Evolutionary conservation across 1,140 invertebrate genomes (phyloP).

Genomic region (Geopemphigus sp.): DNA sequence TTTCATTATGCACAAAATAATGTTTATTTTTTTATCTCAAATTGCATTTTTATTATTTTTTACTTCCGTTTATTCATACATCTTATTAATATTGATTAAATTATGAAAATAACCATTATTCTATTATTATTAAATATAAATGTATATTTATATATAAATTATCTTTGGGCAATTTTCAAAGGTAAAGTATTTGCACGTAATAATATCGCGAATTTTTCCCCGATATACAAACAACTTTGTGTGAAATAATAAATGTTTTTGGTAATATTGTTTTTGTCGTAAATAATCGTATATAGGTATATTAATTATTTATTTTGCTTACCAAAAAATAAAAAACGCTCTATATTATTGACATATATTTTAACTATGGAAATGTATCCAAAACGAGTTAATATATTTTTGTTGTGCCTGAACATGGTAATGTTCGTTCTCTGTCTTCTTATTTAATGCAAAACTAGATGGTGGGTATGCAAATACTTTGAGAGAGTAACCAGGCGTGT

Average conservation of each 20-base stretch:
- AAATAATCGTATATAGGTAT: not conserved
- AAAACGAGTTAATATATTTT: too few relatives aligned
- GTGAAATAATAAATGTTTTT: not conserved
- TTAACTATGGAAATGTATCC: too few relatives aligned
- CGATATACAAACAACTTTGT: not conserved
- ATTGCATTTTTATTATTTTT: too few relatives aligned
- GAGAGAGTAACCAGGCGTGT: constrained; percentile 38
- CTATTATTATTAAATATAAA: too few relatives aligned
- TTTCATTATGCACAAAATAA: constrained; percentile 14
- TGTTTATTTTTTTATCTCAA: not conserved
- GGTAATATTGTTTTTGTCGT: not conserved
- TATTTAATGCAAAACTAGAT: constrained; percentile 7
- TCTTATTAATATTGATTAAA: not conserved
- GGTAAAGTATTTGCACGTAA: not conserved
- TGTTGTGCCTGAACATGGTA: not conserved
- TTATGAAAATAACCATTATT: not conserved
- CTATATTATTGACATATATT: too few relatives aligned
- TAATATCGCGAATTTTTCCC: not conserved
- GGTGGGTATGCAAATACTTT: constrained; percentile 38
- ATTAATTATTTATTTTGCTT: not conserved
- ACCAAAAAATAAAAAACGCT: too few relatives aligned
- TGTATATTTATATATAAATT: too few relatives aligned
- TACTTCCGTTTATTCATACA: too few relatives aligned
- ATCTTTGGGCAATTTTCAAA: not conserved
- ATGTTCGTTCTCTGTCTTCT: not conserved